A percentile compares a stretch with the other conserved stretches of the same genome.
phyloP scores from a whole-genome alignment of 2,888 invertebrate species.

The Aphelenchoides bicaudatus region DNA sequence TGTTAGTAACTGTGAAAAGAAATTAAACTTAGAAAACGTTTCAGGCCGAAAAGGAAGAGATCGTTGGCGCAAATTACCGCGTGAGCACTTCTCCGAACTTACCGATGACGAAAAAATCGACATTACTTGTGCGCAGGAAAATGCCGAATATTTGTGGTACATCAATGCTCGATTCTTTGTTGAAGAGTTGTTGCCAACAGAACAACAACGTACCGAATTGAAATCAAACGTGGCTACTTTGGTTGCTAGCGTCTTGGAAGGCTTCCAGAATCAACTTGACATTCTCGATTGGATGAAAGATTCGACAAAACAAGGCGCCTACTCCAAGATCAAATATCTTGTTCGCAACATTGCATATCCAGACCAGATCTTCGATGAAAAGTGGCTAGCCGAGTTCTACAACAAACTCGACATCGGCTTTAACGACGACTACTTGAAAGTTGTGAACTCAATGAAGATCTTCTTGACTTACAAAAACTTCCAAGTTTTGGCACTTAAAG shows the following conservation, averaged over 20 bases:
- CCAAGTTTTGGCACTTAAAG: slow-evolving; percentile 30
- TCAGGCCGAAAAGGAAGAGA: slow-evolving; percentile 5
- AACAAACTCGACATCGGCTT: slow-evolving; percentile 28
- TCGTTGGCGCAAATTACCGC: not conserved
- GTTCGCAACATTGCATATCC: slow-evolving; percentile 54
- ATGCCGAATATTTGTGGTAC: not conserved
- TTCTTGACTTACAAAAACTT: slow-evolving; percentile 32
- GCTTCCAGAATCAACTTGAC: slow-evolving; percentile 51
- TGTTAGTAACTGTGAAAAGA: too few relatives aligned
- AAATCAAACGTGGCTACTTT: slow-evolving; percentile 33
- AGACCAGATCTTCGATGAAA: slow-evolving; percentile 45
- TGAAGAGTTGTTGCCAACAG: slow-evolving; percentile 41
- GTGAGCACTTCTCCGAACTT: not conserved
- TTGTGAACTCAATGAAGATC: slow-evolving; percentile 30
- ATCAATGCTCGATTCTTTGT: slow-evolving; percentile 14
- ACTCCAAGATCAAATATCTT: slow-evolving; percentile 49
- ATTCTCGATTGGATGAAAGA: slow-evolving; percentile 48
- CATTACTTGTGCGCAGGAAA: not conserved
- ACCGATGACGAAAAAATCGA: not conserved
- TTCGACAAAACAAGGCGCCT: slow-evolving; percentile 46
- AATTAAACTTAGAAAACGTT: too few relatives aligned
- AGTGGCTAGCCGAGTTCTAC: slow-evolving; percentile 38
- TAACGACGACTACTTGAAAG: slow-evolving; percentile 36
- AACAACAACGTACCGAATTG: slow-evolving; percentile 26
- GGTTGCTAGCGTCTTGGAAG: slow-evolving; percentile 23